Conservation (phyloP, 2,888 invertebrate species). For the Gibbula magus region DNA sequence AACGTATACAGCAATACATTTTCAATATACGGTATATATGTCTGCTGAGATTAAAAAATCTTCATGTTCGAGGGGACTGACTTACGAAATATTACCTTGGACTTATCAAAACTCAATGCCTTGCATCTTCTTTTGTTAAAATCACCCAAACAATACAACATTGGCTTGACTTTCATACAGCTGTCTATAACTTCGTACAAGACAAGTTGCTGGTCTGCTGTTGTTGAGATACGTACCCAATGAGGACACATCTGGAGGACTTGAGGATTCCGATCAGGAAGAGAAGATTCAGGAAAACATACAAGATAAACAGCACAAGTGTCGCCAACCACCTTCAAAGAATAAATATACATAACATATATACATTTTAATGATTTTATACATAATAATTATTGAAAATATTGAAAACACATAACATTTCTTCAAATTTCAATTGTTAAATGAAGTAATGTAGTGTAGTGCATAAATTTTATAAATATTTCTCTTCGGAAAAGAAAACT, state of each 20-base stretch:
- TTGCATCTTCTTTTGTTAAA: no score
- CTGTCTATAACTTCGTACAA: no score
- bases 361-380: neutral
- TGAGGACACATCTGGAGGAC: slow-evolving; percentile 91
- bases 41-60: no score
- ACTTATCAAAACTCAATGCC: no score
- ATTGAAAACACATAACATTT: neutral
- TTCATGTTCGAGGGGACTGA: no score
- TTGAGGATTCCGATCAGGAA: slow-evolving; percentile 91
- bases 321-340: slow-evolving; percentile 87
- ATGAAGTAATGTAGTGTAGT: neutral
- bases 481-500: neutral
- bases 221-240: slow-evolving; percentile 79
- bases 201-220: no score
- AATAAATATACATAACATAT: slow-evolving; percentile 18
- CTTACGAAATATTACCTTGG: no score
- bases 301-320: slow-evolving; percentile 89
- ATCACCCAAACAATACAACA: no score
- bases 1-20: no score
- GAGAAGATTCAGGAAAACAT: slow-evolving; percentile 90
- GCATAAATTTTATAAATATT: neutral
- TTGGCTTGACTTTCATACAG: no score
- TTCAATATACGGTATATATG: no score
- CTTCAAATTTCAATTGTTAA: neutral
- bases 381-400: neutral